Conservation (phyloP, 2,888 invertebrate genomes). For the Tachystola acroxantha region DNA sequence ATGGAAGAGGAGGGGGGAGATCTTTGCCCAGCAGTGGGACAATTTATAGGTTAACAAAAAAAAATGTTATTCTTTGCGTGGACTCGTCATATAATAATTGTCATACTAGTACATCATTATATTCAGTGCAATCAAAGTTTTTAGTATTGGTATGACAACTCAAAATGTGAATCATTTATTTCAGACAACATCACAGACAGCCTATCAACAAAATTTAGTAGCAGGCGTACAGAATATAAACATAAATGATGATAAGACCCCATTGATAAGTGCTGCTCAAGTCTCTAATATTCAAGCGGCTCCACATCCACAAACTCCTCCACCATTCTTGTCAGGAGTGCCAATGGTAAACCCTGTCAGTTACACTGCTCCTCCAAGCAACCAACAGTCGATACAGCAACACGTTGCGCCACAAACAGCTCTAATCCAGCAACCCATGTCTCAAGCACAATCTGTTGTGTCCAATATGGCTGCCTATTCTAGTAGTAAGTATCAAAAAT, state of each 20-base stretch:
- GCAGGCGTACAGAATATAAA: conserved; percentile 45
- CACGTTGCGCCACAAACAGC: conserved; percentile 20
- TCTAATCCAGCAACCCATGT: conserved; percentile 32
- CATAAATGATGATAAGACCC: conserved; percentile 48
- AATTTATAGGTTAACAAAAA: too few relatives aligned
- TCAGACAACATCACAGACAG: conserved; percentile 36
- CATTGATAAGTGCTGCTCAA: conserved; percentile 35
- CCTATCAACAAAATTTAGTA: conserved; percentile 29
- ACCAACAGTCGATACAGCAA: conserved; percentile 11
- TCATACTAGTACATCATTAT: too few relatives aligned
- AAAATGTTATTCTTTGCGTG: too few relatives aligned
- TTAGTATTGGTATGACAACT: too few relatives aligned
- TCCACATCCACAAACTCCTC: conserved; percentile 38
- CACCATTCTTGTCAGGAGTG: conserved; percentile 71
- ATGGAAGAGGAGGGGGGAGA: too few relatives aligned
- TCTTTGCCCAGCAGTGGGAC: too few relatives aligned
- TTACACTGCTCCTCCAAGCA: conserved; percentile 24
- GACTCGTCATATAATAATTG: too few relatives aligned
- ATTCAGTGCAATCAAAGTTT: too few relatives aligned
- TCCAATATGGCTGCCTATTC: conserved; percentile 69
- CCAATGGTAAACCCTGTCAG: conserved; percentile 69
- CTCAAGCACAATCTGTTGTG: conserved; percentile 59
- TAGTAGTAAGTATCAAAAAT: conserved; percentile 55
- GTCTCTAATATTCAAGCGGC: conserved; percentile 27
- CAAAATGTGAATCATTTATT: too few relatives aligned